Base-by-base conservation (phyloP, 2,797 vertebrate species). In the Carapus acus region DNA sequence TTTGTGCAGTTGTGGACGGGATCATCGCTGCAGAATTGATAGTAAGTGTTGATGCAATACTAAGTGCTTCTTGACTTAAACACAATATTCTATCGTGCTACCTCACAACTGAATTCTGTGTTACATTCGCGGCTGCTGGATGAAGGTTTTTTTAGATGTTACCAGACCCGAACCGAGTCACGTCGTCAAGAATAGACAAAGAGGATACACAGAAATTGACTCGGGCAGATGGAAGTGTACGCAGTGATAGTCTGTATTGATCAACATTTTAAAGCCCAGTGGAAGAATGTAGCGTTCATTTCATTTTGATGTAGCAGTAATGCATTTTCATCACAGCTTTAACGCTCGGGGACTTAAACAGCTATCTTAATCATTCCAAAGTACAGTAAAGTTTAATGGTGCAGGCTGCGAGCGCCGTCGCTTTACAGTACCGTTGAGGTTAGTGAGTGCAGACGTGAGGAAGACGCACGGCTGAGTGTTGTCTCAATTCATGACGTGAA, bases 11-110 rank as follows among this genome's bases (percentile, higher is more conserved):
- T 19, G 84, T 94, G 48, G 94, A 98, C 2, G 92, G 94, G 43
- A 89, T 97, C 68, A 93, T 97, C 6, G 93, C 93, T 2, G 90
- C 93, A 2, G 87, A 91, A 49, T 92, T 93, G 62, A 93, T 98
- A 29, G 95, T 97, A 81, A 90, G 93, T 92, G 79, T 59, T 7
- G 13, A 15, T 39, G 3, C 11, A n/a, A n/a, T n/a, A n/a, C n/a
- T n/a, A n/a, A n/a, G n/a, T n/a, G n/a, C n/a, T n/a, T n/a, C n/a
- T n/a, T n/a, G n/a, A n/a, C 43, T 2, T 15, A 7, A 13, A 27
- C 24, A 27, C 24, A 27, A n/a, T 27, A 27, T 27, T 6, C 27
- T n/a, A n/a, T n/a, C n/a, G n/a, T n/a, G n/a, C n/a, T n/a, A 8
- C 4, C 8, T 19, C 17, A 14, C 42, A 39, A n/a, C 24, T 27